Conservation (phyloP, 2,888 invertebrate genomes). For the Orthosia incerta region DNA sequence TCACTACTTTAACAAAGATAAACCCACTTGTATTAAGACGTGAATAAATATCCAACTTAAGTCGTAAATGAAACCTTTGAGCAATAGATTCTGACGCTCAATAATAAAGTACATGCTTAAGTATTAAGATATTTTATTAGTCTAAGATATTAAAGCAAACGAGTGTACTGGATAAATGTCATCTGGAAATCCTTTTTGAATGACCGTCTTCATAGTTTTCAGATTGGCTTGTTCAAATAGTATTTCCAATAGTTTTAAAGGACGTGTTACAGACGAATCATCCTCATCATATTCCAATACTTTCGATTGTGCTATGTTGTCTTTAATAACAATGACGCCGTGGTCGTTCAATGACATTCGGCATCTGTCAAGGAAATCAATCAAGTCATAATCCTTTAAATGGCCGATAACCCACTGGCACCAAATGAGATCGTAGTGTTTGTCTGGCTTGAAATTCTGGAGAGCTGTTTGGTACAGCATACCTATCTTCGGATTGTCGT, state of each 20-base stretch:
- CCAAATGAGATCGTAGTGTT: slow-evolving; percentile 33
- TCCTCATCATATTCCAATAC: slow-evolving; percentile 93
- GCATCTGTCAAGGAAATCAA: slow-evolving; percentile 93
- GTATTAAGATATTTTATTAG: slow-evolving; percentile 30
- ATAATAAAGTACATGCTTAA: slow-evolving; percentile 23
- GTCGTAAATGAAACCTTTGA: slow-evolving; percentile 59
- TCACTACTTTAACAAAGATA: slow-evolving; percentile 81
- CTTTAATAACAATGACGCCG: slow-evolving; percentile 83
- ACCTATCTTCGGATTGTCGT: slow-evolving; percentile 91
- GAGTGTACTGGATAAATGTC: slow-evolving; percentile 96
- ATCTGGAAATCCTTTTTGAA: slow-evolving; percentile 96
- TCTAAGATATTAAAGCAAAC: slow-evolving; percentile 93
- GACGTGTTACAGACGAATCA: slow-evolving; percentile 97
- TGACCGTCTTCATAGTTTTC: slow-evolving; percentile 92
- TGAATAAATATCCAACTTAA: slow-evolving; percentile 66
- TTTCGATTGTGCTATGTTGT: slow-evolving; percentile 94
- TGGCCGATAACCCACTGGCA: slow-evolving; percentile 96
- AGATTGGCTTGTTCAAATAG: slow-evolving; percentile 94
- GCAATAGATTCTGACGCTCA: slow-evolving; percentile 43
- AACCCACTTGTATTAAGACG: slow-evolving; percentile 71
- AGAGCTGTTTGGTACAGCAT: slow-evolving; percentile 92
- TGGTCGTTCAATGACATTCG: slow-evolving; percentile 81
- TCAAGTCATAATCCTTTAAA: slow-evolving; percentile 95
- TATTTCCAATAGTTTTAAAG: slow-evolving; percentile 91
- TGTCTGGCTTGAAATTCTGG: slow-evolving; percentile 43